A percentile compares a stretch with the other conserved stretches of the same genome.
These are phyloP conservation scores for Seladonia tumulorum DNA, from an alignment of 2,888 invertebrate species.

Conservation along the genomic window DNA sequence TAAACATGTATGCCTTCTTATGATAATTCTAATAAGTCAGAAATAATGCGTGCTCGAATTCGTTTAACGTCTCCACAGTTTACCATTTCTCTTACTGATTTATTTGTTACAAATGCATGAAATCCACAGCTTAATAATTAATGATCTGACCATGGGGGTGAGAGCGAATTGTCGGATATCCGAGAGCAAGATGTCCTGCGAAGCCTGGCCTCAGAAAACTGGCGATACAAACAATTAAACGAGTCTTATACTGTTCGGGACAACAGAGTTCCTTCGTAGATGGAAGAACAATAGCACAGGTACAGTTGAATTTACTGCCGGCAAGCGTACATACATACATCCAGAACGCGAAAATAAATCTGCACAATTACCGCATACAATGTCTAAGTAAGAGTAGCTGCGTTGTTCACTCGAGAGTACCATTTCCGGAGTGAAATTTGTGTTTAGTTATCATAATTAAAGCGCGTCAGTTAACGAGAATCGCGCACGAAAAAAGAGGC, in stretches of 20 bases:
- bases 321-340: slow-evolving; percentile 26
- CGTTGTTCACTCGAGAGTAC: slow-evolving; percentile 7
- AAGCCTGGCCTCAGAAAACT: slow-evolving; percentile 10
- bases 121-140: not conserved
- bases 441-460: slow-evolving; percentile 20
- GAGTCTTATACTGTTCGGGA: slow-evolving; percentile 26
- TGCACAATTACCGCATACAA: slow-evolving; percentile 45
- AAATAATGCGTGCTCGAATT: not conserved
- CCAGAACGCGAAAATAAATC: slow-evolving; percentile 49
- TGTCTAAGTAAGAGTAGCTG: slow-evolving; percentile 30
- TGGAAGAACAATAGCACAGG: slow-evolving; percentile 50
- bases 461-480: slow-evolving; percentile 18
- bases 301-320: slow-evolving; percentile 50
- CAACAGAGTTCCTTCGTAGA: slow-evolving; percentile 46
- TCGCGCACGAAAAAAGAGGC: not conserved
- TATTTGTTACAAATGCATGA: not conserved
- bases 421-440: slow-evolving; percentile 20
- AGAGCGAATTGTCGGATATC: not conserved
- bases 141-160: not conserved
- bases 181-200: not conserved
- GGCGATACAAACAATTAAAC: slow-evolving; percentile 32
- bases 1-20: too few relatives aligned
- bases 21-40: not conserved
- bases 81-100: not conserved
- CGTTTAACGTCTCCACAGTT: not conserved